Evolutionary conservation across 2,888 invertebrate species (phyloP).

Genomic region (Andrena chrysosceles): DNA sequence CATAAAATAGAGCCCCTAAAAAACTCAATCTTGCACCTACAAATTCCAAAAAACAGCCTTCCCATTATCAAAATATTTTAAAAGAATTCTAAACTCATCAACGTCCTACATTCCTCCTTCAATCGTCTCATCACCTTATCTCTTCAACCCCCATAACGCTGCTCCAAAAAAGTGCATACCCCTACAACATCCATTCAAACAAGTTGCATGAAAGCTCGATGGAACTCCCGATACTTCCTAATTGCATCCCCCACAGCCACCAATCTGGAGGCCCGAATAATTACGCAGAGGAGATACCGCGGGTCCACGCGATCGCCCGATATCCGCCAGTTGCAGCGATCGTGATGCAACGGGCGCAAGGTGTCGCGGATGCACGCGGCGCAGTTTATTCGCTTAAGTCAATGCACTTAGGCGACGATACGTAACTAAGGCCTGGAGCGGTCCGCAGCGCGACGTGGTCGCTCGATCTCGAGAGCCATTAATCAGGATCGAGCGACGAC

Average conservation of each 20-base stretch:
- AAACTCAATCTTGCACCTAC: too few species aligned
- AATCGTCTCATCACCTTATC: too few species aligned
- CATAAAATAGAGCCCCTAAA: too few species aligned
- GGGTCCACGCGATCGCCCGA: conserved; percentile 1
- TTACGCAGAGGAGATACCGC: not conserved
- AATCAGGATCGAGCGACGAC: conserved; percentile 73
- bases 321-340: conserved; percentile 14
- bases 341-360: conserved; percentile 11
- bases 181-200: too few species aligned
- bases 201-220: too few species aligned
- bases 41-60: too few species aligned
- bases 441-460: conserved; percentile 36
- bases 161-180: too few species aligned
- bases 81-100: too few species aligned
- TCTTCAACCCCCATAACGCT: too few species aligned
- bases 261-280: not conserved
- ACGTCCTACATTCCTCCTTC: too few species aligned
- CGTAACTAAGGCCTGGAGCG: conserved; percentile 44
- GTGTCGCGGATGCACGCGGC: conserved; percentile 43
- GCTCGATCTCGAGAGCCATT: conserved; percentile 67
- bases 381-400: conserved; percentile 51
- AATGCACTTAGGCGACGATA: conserved; percentile 55
- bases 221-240: not conserved
- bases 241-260: not conserved
- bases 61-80: too few species aligned